Conservation (phyloP, 2,888 invertebrate genomes). For the Pristionchus japonicus region DNA sequence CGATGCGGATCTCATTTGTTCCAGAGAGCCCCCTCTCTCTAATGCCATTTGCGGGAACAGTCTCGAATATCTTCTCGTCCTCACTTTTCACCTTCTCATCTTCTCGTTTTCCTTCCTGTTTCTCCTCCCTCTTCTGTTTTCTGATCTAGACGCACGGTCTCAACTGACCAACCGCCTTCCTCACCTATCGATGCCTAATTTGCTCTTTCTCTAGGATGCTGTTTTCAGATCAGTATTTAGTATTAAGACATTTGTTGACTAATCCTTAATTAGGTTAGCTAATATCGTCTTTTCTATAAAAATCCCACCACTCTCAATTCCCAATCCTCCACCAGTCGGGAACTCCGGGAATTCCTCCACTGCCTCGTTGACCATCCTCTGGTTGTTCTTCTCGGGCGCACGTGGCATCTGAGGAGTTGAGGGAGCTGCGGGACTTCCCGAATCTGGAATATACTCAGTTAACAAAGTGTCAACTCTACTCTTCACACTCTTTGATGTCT, state of each 20-base stretch:
- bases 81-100: background rate
- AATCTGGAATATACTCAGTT: slow-evolving; percentile 11
- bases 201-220: background rate
- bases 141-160: background rate
- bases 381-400: background rate
- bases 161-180: background rate
- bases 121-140: slow-evolving; percentile 5
- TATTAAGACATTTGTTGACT: background rate
- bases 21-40: background rate
- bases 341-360: slow-evolving; percentile 61
- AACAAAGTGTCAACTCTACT: background rate
- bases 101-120: background rate
- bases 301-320: slow-evolving; percentile 45
- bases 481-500: background rate
- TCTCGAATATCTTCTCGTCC: slow-evolving; percentile 22
- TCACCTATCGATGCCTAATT: background rate
- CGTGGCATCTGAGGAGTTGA: slow-evolving; percentile 1
- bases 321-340: slow-evolving; percentile 48
- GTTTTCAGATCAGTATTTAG: background rate
- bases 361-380: background rate
- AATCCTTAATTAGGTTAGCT: too few species aligned
- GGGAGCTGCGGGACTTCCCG: slow-evolving; percentile 12
- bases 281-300: too few species aligned
- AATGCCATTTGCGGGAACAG: slow-evolving; percentile 26
- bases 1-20: background rate